These are phyloP conservation scores for Neelides sp. DNA, from an alignment of 1,140 invertebrate species.

Conservation along the genomic window DNA sequence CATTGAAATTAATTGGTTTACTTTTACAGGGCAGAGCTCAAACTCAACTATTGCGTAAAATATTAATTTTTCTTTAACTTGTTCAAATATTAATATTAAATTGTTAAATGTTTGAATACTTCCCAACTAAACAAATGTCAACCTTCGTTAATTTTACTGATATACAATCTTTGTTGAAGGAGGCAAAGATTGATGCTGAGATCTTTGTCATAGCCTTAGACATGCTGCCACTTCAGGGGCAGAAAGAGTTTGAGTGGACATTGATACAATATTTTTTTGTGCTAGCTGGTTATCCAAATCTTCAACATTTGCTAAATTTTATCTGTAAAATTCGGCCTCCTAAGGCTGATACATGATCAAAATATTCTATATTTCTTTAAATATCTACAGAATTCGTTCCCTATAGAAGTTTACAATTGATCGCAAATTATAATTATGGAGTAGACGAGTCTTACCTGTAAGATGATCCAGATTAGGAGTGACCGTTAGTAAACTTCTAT, in stretches of 20 bases:
- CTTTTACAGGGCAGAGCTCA: not conserved
- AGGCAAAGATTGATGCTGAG: not conserved
- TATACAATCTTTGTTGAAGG: not conserved
- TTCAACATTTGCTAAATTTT: slow-evolving; percentile 5
- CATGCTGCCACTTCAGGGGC: slow-evolving; percentile 2
- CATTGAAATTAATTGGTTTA: not conserved
- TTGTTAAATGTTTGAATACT: too few relatives aligned
- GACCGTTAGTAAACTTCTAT: too few relatives aligned
- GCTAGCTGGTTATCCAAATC: slow-evolving; percentile 1
- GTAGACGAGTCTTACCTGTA: too few relatives aligned
- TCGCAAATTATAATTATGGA: too few relatives aligned
- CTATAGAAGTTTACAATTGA: too few relatives aligned
- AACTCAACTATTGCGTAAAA: not conserved
- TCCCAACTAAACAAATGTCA: too few relatives aligned
- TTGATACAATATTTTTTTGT: not conserved
- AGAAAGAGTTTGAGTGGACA: not conserved
- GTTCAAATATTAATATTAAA: too few relatives aligned
- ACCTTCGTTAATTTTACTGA: too few relatives aligned
- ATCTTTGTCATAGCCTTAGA: not conserved
- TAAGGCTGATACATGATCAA: not conserved
- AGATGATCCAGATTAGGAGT: too few relatives aligned
- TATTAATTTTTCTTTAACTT: not conserved
- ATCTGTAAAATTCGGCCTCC: not conserved
- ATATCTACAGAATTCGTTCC: slow-evolving; percentile 1
- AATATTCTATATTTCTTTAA: not conserved